Conservation (phyloP, 1,140 invertebrate genomes). For the Polypedilum pembai region DNA sequence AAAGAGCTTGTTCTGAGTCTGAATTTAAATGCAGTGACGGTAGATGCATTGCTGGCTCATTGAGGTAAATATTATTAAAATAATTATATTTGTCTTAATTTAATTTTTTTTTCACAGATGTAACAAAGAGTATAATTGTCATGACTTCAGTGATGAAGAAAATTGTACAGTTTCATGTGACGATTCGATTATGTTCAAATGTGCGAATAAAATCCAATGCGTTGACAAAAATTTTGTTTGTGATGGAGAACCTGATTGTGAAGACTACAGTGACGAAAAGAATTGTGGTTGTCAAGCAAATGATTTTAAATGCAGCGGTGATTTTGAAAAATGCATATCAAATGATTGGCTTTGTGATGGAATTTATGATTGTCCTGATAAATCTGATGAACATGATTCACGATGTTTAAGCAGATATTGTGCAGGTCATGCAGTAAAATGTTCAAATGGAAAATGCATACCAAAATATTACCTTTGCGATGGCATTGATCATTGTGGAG, state of each 20-base stretch:
- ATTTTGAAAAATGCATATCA: slow-evolving; percentile 38
- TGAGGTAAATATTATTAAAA: slow-evolving; percentile 33
- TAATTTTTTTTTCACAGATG: slow-evolving; percentile 38
- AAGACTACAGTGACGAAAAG: slow-evolving; percentile 44
- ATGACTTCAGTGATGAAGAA: slow-evolving; percentile 48
- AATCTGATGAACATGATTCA: slow-evolving; percentile 41
- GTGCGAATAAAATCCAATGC: background rate
- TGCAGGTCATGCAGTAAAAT: slow-evolving; percentile 30
- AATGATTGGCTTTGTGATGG: slow-evolving; percentile 43
- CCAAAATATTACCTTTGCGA: slow-evolving; percentile 60
- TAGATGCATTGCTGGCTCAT: slow-evolving; percentile 48
- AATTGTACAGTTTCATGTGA: slow-evolving; percentile 40
- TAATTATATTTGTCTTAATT: background rate
- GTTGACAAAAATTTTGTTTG: slow-evolving; percentile 43
- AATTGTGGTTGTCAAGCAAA: background rate
- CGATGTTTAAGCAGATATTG: background rate
- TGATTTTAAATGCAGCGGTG: slow-evolving; percentile 36
- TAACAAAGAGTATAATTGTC: slow-evolving; percentile 53
- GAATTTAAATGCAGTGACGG: slow-evolving; percentile 48
- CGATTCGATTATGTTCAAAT: background rate
- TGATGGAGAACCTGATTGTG: slow-evolving; percentile 58
- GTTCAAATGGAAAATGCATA: slow-evolving; percentile 55
- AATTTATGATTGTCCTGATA: slow-evolving; percentile 41
- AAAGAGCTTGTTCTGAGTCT: slow-evolving; percentile 31
- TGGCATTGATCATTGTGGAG: slow-evolving; percentile 56